These are phyloP conservation scores for Antigone vipio DNA, from an alignment of 2,113 vertebrate species.

Conservation along the genomic window DNA sequence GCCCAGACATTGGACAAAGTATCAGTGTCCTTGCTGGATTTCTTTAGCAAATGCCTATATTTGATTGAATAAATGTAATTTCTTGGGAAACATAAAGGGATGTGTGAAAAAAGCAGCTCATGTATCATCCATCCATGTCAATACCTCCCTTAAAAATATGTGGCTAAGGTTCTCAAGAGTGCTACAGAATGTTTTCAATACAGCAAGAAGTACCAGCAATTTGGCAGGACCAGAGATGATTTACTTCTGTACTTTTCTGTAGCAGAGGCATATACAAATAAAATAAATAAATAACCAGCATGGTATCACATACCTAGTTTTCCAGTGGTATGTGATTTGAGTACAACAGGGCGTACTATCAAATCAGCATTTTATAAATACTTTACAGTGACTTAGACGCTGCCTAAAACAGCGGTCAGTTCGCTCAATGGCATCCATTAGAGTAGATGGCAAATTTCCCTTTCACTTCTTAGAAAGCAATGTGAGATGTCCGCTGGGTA, in stretches of 20 bases:
- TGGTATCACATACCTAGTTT: not conserved
- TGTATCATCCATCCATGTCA: not conserved
- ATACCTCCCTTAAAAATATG: rapidly evolving
- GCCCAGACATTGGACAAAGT: not conserved
- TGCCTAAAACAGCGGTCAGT: not conserved
- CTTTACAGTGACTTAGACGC: not conserved
- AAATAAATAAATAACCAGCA: not conserved
- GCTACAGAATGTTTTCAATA: not conserved
- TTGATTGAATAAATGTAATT: not conserved
- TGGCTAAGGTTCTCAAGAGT: not conserved
- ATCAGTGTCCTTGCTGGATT: not conserved
- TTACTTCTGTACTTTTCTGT: not conserved
- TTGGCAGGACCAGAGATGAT: not conserved
- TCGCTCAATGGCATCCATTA: not conserved
- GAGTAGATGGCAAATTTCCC: not conserved
- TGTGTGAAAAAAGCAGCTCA: not conserved
- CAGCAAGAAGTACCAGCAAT: not conserved
- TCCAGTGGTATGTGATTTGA: not conserved
- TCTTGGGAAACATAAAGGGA: not conserved
- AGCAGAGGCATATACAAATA: not conserved
- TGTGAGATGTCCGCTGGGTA: not conserved
- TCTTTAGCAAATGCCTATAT: not conserved
- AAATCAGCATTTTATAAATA: not conserved
- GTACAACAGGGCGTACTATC: not conserved
- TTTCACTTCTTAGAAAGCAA: not conserved